These are phyloP conservation scores for Apeltes quadracus DNA, from an alignment of 2,113 vertebrate genomes.

Conservation along the genomic window DNA sequence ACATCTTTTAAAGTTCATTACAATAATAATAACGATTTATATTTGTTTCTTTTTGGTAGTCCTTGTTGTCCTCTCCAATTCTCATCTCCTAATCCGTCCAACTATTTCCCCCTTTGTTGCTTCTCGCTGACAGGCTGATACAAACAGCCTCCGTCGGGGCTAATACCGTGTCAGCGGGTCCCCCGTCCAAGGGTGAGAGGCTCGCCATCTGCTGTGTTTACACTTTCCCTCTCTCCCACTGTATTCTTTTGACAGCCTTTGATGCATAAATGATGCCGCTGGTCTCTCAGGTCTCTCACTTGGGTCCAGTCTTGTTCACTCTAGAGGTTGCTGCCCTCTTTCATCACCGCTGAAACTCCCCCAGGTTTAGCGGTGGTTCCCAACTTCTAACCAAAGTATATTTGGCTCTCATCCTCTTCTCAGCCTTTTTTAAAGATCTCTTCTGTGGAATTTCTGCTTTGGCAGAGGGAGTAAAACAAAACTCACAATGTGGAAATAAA, in stretches of 20 bases:
- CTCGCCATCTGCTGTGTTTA: slow-evolving; percentile 65
- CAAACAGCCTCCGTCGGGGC: slow-evolving; percentile 64
- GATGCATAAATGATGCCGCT: slow-evolving; percentile 70
- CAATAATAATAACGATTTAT: not conserved
- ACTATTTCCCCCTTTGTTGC: slow-evolving; percentile 63
- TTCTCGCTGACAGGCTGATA: slow-evolving; percentile 61
- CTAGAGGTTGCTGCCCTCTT: slow-evolving; percentile 59
- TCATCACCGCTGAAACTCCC: slow-evolving; percentile 71
- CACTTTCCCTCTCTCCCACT: slow-evolving; percentile 53
- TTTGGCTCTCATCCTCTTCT: slow-evolving; percentile 43
- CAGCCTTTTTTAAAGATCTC: slow-evolving; percentile 25
- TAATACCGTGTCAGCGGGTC: slow-evolving; percentile 56
- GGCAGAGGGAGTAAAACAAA: not conserved
- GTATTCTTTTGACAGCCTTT: slow-evolving; percentile 69
- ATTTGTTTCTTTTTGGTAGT: slow-evolving; percentile 35
- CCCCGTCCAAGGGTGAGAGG: slow-evolving; percentile 50
- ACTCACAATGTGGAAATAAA: slow-evolving; percentile 14
- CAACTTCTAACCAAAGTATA: slow-evolving; percentile 51
- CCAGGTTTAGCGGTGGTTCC: too few relatives aligned
- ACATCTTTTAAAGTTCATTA: slow-evolving; percentile 7
- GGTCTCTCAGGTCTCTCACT: slow-evolving; percentile 51
- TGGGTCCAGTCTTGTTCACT: slow-evolving; percentile 61
- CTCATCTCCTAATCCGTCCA: slow-evolving; percentile 55
- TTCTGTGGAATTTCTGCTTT: slow-evolving; percentile 29
- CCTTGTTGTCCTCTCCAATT: slow-evolving; percentile 38